A percentile compares a stretch with the other conserved stretches of the same genome.
These are phyloP conservation scores for Ichneumoninae sp. DNA, from an alignment of 2,888 invertebrate species.

Conservation along the genomic window DNA sequence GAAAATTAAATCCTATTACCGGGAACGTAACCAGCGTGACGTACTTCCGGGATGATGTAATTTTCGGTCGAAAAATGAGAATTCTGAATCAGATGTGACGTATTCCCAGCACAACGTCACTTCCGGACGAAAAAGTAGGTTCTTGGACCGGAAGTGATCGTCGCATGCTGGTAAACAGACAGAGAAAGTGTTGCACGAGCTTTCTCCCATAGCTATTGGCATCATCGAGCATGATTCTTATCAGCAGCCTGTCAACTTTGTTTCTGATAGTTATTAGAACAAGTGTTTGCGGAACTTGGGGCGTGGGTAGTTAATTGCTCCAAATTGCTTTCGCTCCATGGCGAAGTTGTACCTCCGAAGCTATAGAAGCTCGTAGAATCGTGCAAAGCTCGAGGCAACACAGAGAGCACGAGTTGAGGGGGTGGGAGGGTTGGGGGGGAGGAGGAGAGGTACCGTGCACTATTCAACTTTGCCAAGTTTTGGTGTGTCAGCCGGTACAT, in stretches of 20 bases:
- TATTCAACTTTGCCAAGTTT: conserved; percentile 62
- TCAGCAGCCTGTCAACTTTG: conserved; percentile 52
- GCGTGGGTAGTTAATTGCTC: conserved; percentile 64
- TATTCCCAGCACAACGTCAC: no score
- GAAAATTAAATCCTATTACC: no score
- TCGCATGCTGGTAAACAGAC: not conserved
- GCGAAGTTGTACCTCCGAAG: conserved; percentile 44
- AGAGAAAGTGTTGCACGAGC: not conserved
- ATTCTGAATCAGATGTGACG: no score
- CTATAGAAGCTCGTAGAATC: conserved; percentile 42
- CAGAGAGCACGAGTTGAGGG: conserved; percentile 13
- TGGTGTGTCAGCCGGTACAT: conserved; percentile 50
- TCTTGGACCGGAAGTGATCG: not conserved
- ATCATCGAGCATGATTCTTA: conserved; percentile 28
- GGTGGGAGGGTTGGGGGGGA: not conserved
- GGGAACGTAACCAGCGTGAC: no score
- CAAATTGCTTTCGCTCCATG: conserved; percentile 63
- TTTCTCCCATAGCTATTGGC: not conserved
- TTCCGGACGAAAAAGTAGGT: no score
- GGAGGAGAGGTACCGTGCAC: conserved; percentile 33
- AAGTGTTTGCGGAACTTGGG: conserved; percentile 65
- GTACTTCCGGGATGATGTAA: no score
- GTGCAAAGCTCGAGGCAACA: conserved; percentile 42
- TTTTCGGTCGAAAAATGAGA: no score
- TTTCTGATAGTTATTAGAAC: conserved; percentile 64